Conservation (phyloP, 2,888 invertebrate genomes). For the Ectemnius continuus region DNA sequence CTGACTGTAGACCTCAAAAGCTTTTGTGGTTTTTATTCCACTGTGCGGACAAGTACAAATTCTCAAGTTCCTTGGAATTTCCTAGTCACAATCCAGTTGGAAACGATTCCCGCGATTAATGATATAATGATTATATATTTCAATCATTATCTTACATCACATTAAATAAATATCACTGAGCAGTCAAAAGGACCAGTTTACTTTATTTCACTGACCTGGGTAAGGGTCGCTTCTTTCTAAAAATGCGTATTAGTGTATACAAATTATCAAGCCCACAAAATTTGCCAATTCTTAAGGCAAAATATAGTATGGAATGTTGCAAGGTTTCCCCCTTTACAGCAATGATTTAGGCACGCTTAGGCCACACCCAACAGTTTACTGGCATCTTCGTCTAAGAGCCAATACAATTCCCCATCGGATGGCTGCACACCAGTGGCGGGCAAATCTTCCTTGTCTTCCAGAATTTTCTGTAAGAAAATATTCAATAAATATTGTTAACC, state of each 20-base stretch:
- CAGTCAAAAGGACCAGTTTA: conserved; percentile 27
- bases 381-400: conserved; percentile 77
- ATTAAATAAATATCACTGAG: conserved; percentile 35
- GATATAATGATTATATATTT: conserved; percentile 11
- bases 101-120: no score
- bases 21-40: no score
- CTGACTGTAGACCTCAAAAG: no score
- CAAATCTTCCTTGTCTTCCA: conserved; percentile 86
- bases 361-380: conserved; percentile 55
- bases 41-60: no score
- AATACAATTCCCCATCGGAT: conserved; percentile 83
- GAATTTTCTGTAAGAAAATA: conserved; percentile 83
- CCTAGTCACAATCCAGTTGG: no score
- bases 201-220: conserved; percentile 34
- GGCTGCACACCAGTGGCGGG: conserved; percentile 89
- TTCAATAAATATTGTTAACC: conserved; percentile 7
- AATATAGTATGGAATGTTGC: conserved; percentile 61
- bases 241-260: conserved; percentile 55
- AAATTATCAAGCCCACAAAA: conserved; percentile 57
- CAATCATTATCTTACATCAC: conserved; percentile 19
- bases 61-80: no score
- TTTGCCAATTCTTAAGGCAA: conserved; percentile 30
- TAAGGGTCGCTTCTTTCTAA: conserved; percentile 51
- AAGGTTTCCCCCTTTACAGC: conserved; percentile 7
- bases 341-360: conserved; percentile 19